Base-by-base conservation (phyloP, 2,888 invertebrate genomes). In the Pocota personata region DNA sequence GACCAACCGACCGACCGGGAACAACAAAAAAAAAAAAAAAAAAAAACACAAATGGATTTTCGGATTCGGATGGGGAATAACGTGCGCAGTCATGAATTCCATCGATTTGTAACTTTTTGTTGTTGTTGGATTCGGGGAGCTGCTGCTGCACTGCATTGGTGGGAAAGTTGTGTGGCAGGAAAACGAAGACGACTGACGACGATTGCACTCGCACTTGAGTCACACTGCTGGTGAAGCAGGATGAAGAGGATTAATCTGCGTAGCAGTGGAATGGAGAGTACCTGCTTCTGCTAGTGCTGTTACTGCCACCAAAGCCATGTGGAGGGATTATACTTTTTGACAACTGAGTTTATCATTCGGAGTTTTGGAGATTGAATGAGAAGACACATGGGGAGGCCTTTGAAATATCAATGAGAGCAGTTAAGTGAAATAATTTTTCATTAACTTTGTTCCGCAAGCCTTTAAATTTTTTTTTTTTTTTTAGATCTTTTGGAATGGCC, bases 101-200 rank as follows among this genome's bases (percentile, higher is more conserved):
- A 82, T 86, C 86, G 86, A 86, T 86, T 86, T 86, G 86, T 86
- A 75, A 82, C 82, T 86, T 82, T 82, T 86, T 86, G 86, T 86
- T 82, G 76, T 62, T 82, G 50, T 43, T 50, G 50, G 32, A 52
- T 27, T 30, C 30, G 72, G 48, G n/a, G n/a, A 8, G 14, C 21
- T 16, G n/a, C 27, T 6, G 7, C n/a, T 5, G 32, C 24, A 24
- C n/a, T n/a, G 24, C 30, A 16, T 32, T 40, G 82, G 84, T 82
- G 86, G 82, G 86, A 86, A 86, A 72, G 84, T 78, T 82, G 82
- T 57, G 57, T 71, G 79, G 55, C 62, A 79, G 69, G 57, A 62
- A 71, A 58, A 86, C 19, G 60, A 58, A 62, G 57, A 67, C 37
- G 37, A 67, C 57, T 40, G 14, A 67, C 55, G 32, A 57, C 72